Base-by-base conservation (phyloP, 1,140 invertebrate genomes). In the Atopsyche davidsoni region DNA sequence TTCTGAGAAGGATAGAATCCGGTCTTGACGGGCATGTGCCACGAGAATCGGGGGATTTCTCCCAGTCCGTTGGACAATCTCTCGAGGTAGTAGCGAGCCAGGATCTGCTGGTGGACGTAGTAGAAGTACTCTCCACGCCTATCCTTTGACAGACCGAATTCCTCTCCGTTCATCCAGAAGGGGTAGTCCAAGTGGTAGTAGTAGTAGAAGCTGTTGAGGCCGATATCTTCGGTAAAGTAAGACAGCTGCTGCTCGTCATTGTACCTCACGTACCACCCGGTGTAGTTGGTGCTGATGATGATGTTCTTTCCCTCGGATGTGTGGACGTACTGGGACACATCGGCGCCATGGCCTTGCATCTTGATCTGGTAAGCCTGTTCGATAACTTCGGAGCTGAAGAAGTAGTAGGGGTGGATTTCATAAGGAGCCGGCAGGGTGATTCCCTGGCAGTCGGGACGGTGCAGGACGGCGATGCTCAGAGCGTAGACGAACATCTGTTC, bases 201-300 rank as follows among this genome's bases (percentile, higher is more conserved):
- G 67, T 77, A 83, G 70, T 87, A 83, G 65, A 75, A 85, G 4
- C 78, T 62, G 66, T 87, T 88, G 39, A 84, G 66, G 34, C 79
- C 77, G 50, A 81, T 68, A 61, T 86, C 85, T 59, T 87, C 81
- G 22, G 78, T 82, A 68, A 84, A 86, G 71, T 89, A 88, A 21
- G 79, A 72, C 16, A 88, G 53, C 47, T 72, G 73, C 60, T 79
- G 75, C 54, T 88, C 83, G 1, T 71, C 62, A 55, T 78, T 70
- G n/a, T 62, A 55, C 23, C 68, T 62, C 21, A 77, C 60, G 10
- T 75, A 67, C 67, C 72, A 75, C 1, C 73, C 64, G n/a, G 78
- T 77, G 52, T 76, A 73, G 58, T 81, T 81, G 45, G 68, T 70
- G 31, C 68, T 64, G 40, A 75, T 68, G 25, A 70, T 67, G 19